Conservation (phyloP, 2,888 invertebrate species). For the Epistrophe eligans region DNA sequence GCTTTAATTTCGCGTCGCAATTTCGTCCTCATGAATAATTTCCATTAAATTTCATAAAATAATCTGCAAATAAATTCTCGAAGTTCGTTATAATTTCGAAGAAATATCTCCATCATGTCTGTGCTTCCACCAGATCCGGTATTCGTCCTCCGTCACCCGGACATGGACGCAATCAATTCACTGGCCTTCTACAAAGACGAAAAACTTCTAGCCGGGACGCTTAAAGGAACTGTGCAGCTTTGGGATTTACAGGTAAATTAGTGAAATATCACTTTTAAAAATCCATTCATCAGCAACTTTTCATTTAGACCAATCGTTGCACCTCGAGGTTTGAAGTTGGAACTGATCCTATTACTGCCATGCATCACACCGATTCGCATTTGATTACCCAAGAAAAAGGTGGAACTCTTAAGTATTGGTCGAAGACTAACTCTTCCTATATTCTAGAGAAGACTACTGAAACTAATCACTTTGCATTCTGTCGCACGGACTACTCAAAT, state of each 20-base stretch:
- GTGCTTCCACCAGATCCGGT: conserved; percentile 90
- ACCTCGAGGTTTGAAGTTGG: conserved; percentile 88
- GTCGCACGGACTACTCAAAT: conserved; percentile 85
- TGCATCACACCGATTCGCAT: conserved; percentile 85
- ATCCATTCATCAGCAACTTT: not conserved
- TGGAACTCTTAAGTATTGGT: conserved; percentile 88
- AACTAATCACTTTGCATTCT: conserved; percentile 89
- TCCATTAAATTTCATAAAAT: conserved; percentile 36
- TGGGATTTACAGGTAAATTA: conserved; percentile 90
- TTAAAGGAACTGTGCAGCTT: conserved; percentile 90
- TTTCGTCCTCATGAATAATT: conserved; percentile 45
- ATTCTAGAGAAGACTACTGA: conserved; percentile 85
- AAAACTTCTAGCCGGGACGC: conserved; percentile 89
- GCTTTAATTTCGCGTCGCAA: conserved; percentile 62
- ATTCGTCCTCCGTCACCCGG: conserved; percentile 88
- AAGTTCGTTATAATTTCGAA: conserved; percentile 34
- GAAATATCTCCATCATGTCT: conserved; percentile 85
- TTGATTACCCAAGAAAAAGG: conserved; percentile 91
- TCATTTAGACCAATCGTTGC: conserved; percentile 89
- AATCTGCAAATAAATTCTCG: conserved; percentile 12
- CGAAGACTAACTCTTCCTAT: conserved; percentile 86
- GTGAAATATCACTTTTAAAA: conserved; percentile 1
- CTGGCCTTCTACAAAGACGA: conserved; percentile 89
- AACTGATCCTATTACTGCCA: conserved; percentile 84
- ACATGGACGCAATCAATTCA: conserved; percentile 90